Base-by-base conservation (phyloP, 2,113 vertebrate genomes). In the Sarotherodon lohbergeri region DNA sequence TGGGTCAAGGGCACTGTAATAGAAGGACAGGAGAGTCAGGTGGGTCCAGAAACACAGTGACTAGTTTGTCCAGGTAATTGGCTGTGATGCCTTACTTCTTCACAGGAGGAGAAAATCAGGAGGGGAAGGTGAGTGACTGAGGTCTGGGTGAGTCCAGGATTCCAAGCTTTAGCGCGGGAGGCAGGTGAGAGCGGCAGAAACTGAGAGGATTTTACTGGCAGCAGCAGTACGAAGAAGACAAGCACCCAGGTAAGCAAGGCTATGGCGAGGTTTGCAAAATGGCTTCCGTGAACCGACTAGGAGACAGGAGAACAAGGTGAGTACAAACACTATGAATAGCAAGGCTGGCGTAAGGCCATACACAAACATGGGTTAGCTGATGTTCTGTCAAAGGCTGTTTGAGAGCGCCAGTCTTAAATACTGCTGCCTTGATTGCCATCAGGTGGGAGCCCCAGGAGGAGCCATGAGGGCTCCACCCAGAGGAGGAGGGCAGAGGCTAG, bases 401-500 rank as follows among this genome's bases (percentile, higher is more conserved):
- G 3, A 63, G 17, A 11, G 32, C 1, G 3, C 17, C 29, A 36
- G 59, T 36, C 59, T 63, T 63, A 17, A 63, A 36, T 36, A 36
- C 32, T 63, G 32, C 17, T 36, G 17, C 59, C 59, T 63, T 63
- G 4, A 63, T n/a, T 63, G 32, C 32, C 0, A 63, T 36, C 9
- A 36, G 59, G 9, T n/a, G 17, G 59, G 17, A 63, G 5, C 32
- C 32, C 59, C 17, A 36, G 17, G 59, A 63, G 32, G 0, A 4
- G 32, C 59, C 59, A 36, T 0, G 32, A 63, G 59, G 59, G 59
- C 59, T 12, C 9, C 59, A 63, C 17, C 32, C 59, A 63, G 32
- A 63, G 59, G 32, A 63, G 59, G 59, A 36, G 0, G 32, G 32
- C 97, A 99, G 91, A 98, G 98, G 98, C 29, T 63, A 41, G 63